Base-by-base conservation (phyloP, 1,140 invertebrate genomes). In the Tribolium castaneum region DNA sequence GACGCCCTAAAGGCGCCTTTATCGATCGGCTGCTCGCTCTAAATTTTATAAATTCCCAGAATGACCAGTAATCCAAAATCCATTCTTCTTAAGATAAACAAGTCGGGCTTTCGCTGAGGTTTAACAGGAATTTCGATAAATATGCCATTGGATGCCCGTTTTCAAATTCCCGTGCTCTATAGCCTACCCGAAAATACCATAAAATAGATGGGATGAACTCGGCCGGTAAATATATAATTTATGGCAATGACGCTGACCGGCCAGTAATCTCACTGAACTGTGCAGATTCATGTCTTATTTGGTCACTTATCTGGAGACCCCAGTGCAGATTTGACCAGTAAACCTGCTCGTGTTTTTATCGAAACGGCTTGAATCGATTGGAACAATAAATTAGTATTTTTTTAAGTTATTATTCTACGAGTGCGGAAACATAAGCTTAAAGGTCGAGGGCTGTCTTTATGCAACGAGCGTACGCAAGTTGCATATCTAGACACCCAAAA, bases 201-300 rank as follows among this genome's bases (percentile, higher is more conserved):
- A 75, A 79, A 81, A 74, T 81, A 81, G 74, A 81, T 81, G 78
- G 80, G 78, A 81, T 81, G 80, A 81, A 81, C 80, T 81, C 75
- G 80, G 52, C 78, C 78, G 78, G 80, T 81, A 81, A 81, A 81
- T 81, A 79, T 80, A 80, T 81, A 81, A 81, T 81, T 81, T 81
- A 81, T 81, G 56, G 80, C 50, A 51, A 77, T 62, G 49, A 75
- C 66, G 75, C 78, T 75, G 75, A 75, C 78, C 78, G 59, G 72
- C 52, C 75, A 76, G 78, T 80, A 80, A 81, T 80, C 80, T 81
- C 80, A 80, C 77, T 79, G 78, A 78, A 54, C 66, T 70, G 71
- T 77, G 70, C 66, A 80, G 78, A 81, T 81, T 81, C 80, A 81
- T 81, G 80, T 81, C 80, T 81, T 30, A 30, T 4, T 30, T 30